A percentile compares a stretch with the other conserved stretches of the same genome.
Evolutionary conservation across 2,888 invertebrate genomes (phyloP).

Genomic region (Eupsilia transversa): DNA sequence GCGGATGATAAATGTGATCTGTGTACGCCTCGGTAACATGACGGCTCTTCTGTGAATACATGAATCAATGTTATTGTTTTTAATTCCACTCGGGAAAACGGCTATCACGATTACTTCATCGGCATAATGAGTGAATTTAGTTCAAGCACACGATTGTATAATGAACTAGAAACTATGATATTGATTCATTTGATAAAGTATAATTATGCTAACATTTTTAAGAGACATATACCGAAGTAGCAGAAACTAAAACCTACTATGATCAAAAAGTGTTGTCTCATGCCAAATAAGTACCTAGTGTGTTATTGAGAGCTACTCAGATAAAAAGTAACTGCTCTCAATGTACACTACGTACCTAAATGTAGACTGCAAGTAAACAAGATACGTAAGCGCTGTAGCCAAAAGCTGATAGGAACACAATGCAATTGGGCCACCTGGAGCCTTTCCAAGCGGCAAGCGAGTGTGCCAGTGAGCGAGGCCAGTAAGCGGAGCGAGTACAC

Average conservation of each 20-base stretch:
- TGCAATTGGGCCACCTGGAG: slow-evolving; percentile 61
- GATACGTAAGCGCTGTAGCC: slow-evolving; percentile 37
- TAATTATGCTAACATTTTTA: slow-evolving; percentile 3
- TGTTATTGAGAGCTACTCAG: slow-evolving; percentile 13
- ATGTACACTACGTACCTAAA: slow-evolving; percentile 14
- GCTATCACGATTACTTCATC: slow-evolving; percentile 18
- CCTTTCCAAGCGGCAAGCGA: slow-evolving; percentile 48
- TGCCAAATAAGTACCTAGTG: slow-evolving; percentile 11
- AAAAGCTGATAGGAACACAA: slow-evolving; percentile 45
- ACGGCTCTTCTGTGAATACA: slow-evolving; percentile 42
- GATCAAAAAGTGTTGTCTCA: not conserved
- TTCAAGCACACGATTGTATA: not conserved
- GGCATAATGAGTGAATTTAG: not conserved
- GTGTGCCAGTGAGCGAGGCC: slow-evolving; percentile 8
- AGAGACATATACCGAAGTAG: not conserved
- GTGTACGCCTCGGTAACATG: slow-evolving; percentile 35
- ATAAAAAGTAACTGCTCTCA: slow-evolving; percentile 7
- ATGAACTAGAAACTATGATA: not conserved
- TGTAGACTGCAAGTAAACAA: slow-evolving; percentile 20
- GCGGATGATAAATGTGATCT: slow-evolving; percentile 47
- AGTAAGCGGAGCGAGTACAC: slow-evolving; percentile 30
- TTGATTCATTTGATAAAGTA: not conserved
- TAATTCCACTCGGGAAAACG: slow-evolving; percentile 2
- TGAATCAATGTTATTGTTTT: slow-evolving; percentile 53
- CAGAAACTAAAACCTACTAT: not conserved